These are phyloP conservation scores for Urocynchramus pylzowi DNA, from an alignment of 2,113 vertebrate genomes.

Conservation along the genomic window DNA sequence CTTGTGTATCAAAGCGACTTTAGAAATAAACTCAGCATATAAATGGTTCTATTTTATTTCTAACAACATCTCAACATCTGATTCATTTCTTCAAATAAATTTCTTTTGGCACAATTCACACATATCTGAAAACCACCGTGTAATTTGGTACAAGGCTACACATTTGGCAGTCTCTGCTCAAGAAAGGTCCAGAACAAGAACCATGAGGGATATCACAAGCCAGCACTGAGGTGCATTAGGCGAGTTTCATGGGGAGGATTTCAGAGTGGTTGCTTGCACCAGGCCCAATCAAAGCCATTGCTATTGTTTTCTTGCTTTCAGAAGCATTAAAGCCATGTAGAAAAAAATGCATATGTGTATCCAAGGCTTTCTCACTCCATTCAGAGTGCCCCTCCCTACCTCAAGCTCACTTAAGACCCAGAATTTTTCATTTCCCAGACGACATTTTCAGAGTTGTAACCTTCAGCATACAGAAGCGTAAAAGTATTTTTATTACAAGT, in stretches of 20 bases:
- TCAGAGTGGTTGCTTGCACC: not conserved
- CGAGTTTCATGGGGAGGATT: not conserved
- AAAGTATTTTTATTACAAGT: not conserved
- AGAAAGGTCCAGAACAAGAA: not conserved
- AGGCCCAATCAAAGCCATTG: not conserved
- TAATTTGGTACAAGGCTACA: not conserved
- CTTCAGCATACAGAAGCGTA: not conserved
- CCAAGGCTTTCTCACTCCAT: not conserved
- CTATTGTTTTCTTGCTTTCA: not conserved
- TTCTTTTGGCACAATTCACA: not conserved
- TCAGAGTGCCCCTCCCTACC: not conserved
- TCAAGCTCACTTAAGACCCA: not conserved
- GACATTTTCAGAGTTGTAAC: not conserved
- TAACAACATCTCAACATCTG: not conserved
- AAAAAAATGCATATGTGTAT: not conserved
- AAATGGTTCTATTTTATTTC: not conserved
- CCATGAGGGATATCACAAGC: not conserved
- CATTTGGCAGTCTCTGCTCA: not conserved
- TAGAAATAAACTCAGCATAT: not conserved
- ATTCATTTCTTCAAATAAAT: not conserved
- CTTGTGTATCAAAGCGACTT: not conserved
- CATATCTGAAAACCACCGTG: not conserved
- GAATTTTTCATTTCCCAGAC: not conserved
- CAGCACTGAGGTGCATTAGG: not conserved
- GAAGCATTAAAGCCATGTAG: not conserved